Evolutionary conservation across 2,888 invertebrate species (phyloP), one percentile per base, ranked within the genome.

Genomic region (Conomelus anceps): DNA sequence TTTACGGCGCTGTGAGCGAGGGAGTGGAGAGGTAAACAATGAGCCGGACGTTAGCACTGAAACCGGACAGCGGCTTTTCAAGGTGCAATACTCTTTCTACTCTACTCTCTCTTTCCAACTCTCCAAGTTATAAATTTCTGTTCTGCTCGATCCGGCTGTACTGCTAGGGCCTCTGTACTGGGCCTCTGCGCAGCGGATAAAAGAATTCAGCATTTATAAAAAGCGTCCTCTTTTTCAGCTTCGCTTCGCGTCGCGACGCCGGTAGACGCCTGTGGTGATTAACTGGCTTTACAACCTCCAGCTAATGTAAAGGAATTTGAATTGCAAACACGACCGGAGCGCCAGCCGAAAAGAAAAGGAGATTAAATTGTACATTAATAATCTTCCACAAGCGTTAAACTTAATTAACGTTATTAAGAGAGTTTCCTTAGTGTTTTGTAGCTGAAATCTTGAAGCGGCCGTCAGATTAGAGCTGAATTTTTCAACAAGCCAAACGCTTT

Each of bases 281-380:
- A 86, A 86, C 26, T 26, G 86, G 29, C 26, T 23, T 86, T 86
- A 86, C 29, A 63, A 63, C 63, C 63, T 22, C 86, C 86, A 86
- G 86, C 86, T 86, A 86, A 86, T 86, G 86, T 86, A 26, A 29
- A 22, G 29, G 6, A 86, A 86, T 86, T 86, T 86, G 86, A 86
- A 86, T 86, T 86, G 86, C 86, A 86, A 23, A 86, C n/a, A 63
- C 41, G 41, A 17, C 7, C 41, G 17, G 63, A 9, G 26, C n/a
- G n/a, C 4, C 7, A 1, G 13, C n/a, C n/a, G 7, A n/a, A 63
- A 63, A 63, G 13, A n/a, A n/a, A 0, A 63, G 3, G 63, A 63
- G 63, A n/a, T 3, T 63, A 63, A 63, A 63, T 63, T n/a, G 63
- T 63, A 63, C 63, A 63, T 63, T 63, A 63, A 63, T 63, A 63